Evolutionary conservation across 23 tunicate species (phyloP).

Genomic region (Ciona savignyi): DNA sequence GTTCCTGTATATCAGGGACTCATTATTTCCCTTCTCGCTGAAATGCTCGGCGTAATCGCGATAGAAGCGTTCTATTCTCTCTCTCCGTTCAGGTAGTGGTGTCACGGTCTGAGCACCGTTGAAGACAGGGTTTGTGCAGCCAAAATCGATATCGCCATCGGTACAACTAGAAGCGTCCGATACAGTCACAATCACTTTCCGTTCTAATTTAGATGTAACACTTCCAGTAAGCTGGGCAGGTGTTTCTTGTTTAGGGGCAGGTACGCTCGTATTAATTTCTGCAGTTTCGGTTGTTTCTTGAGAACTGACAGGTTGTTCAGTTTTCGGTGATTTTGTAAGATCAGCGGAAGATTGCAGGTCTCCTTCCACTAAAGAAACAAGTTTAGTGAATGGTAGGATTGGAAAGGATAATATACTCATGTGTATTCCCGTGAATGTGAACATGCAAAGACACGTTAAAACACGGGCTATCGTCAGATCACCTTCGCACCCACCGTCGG

Average conservation of each 20-base stretch:
- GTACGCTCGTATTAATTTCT: too few species aligned
- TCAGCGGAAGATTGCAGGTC: background rate
- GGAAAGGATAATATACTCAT: too few species aligned
- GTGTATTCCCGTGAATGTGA: too few species aligned
- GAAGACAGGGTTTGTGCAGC: background rate
- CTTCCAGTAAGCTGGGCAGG: too few species aligned
- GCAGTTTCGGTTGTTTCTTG: too few species aligned
- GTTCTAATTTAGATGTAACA: background rate
- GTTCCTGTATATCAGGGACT: background rate
- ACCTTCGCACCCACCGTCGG: too few species aligned
- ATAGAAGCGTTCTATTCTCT: constrained; percentile 3
- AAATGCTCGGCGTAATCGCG: constrained; percentile 1
- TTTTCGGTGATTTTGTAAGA: background rate
- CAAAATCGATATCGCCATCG: background rate
- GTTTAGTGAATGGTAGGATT: too few species aligned
- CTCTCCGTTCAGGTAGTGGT: background rate
- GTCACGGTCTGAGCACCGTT: background rate
- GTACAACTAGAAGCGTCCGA: background rate
- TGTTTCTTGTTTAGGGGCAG: too few species aligned
- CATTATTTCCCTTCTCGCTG: background rate
- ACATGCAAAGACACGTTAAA: too few species aligned
- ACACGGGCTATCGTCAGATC: too few species aligned
- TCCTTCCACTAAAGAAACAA: background rate
- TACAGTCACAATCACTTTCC: background rate
- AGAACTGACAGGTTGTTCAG: too few species aligned